Base-by-base conservation (phyloP, 2,888 invertebrate genomes). In the Aleiodes leptofemur region DNA sequence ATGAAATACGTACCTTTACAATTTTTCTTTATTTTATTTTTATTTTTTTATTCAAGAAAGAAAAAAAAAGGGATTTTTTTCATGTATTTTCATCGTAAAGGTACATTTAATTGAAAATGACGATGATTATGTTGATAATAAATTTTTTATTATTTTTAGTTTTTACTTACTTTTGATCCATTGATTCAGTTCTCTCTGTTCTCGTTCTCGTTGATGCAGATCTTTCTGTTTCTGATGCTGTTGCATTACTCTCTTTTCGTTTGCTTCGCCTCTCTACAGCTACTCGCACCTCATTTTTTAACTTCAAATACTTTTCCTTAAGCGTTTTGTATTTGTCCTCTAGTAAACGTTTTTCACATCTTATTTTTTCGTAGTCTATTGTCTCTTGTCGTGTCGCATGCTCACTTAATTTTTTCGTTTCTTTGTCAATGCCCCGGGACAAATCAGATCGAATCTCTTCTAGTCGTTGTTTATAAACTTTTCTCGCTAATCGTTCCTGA, bases 241-340 rank as follows among this genome's bases (percentile, higher is more conserved):
- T 95, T 0, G 94, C 92, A 77, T 88, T 88, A 8, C 86, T 88
- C 72, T 87, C 88, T 53, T 86, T 85, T 38, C 94, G 90, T 57
- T 92, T 93, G 85, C 93, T 94, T 11, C 95, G 92, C 38, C 94
- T 93, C 84, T 96, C 96, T 73, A 95, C 92, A 0, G 95, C 94
- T 34, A 94, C 90, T 88, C 95, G 94, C 9, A 96, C 95, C 81
- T 96, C 96, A 29, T 94, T 94, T 87, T 96, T 96, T 73, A 96
- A 90, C 13, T 95, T 91, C 29, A 94, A 92, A 83, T 96, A 96
- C 88, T 96, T 96, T 85, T 95, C 95, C 88, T 96, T 96, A 69
- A 96, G 90, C 73, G 94, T 94, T 66, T 93, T 91, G 86, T 96
- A 96, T 86, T 96, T 96, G 82, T 95, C 95, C 81, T 94, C 94